Evolutionary conservation across 2,797 vertebrate species (phyloP).

Genomic region (Silurus lanzhouensis): DNA sequence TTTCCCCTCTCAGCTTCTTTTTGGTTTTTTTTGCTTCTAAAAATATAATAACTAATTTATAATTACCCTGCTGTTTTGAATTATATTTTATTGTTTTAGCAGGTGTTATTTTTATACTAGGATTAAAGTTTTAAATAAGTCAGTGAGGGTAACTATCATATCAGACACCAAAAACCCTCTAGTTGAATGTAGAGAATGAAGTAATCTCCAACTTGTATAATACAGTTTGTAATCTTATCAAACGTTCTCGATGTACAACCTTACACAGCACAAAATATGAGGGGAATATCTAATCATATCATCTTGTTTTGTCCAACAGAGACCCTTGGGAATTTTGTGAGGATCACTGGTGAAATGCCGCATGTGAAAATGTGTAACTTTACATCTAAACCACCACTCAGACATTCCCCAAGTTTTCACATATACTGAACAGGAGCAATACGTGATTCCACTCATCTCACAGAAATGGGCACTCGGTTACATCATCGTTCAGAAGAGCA

Average conservation of each 20-base stretch:
- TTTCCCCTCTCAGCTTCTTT: background rate
- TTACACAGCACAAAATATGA: background rate
- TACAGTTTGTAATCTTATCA: background rate
- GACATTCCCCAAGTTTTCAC: background rate
- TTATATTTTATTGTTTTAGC: too few relatives aligned
- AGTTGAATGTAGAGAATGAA: too few relatives aligned
- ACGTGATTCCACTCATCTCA: slow-evolving; percentile 34
- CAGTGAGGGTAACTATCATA: background rate
- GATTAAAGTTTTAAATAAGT: too few relatives aligned
- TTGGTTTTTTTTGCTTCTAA: background rate
- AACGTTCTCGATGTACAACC: background rate
- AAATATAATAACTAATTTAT: background rate
- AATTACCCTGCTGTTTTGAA: background rate
- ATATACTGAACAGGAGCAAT: slow-evolving; percentile 47
- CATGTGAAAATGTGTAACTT: slow-evolving; percentile 50
- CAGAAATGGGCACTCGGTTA: slow-evolving; percentile 33
- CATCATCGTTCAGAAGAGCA: slow-evolving; percentile 43
- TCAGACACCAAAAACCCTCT: too few relatives aligned
- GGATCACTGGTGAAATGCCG: slow-evolving; percentile 26
- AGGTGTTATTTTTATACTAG: too few relatives aligned
- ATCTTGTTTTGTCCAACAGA: slow-evolving; percentile 9
- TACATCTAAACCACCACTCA: slow-evolving; percentile 51
- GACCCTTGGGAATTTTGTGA: background rate
- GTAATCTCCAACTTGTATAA: background rate
- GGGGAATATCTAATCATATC: background rate